A percentile compares a stretch with the other conserved stretches of the same genome.
Evolutionary conservation across 1,140 invertebrate species (phyloP).

Genomic region (Brachionus angularis): DNA sequence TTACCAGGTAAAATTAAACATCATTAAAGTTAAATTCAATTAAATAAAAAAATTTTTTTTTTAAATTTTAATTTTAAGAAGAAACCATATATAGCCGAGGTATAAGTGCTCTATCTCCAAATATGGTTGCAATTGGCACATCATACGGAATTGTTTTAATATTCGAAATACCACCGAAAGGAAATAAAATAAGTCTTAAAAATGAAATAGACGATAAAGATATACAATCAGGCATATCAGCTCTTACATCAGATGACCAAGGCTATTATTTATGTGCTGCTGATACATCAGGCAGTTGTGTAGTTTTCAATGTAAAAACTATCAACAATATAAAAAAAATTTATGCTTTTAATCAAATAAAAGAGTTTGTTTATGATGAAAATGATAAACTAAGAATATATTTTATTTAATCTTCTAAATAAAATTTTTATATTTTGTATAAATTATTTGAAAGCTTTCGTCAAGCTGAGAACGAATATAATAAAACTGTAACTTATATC

Average conservation of each 20-base stretch:
- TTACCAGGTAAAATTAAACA: neutral
- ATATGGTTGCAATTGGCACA: neutral
- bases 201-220: neutral
- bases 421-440: no score
- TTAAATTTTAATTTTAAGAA: neutral
- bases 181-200: neutral
- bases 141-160: neutral
- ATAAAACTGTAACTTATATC: no score
- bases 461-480: no score
- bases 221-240: neutral
- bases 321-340: neutral
- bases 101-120: neutral
- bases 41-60: no score
- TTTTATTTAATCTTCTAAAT: no score
- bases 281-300: constrained; percentile 20
- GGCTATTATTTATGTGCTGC: neutral
- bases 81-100: neutral
- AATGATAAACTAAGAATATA: no score
- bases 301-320: neutral
- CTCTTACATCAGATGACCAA: neutral
- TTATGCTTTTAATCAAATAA: neutral
- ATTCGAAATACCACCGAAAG: neutral
- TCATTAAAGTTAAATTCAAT: no score
- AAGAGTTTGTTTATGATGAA: no score
- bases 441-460: no score